Base-by-base conservation (phyloP, 2,797 vertebrate species). In the Pitangus sulphuratus region DNA sequence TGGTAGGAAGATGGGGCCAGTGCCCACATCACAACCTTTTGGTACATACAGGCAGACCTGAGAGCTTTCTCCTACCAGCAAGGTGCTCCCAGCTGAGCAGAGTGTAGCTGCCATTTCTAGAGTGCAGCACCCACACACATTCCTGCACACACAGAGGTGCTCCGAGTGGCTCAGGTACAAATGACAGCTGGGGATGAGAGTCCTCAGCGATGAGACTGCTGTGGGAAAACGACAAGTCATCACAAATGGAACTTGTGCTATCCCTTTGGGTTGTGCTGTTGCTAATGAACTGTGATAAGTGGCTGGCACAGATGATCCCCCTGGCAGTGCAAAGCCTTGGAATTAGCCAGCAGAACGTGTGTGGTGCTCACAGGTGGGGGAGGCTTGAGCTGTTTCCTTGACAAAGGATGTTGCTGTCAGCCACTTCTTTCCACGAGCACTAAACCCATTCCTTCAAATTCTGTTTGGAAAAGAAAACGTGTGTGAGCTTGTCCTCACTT, bases 81-180 rank as follows among this genome's bases (percentile, higher is more conserved):
- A 25, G 16, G 33, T 56, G 45, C 50, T 75, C 35, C 7, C 9
- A 64, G 8, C 33, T 20, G 6, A 33, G 48, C 15, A 50, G 48
- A 50, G 53, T 6, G 17, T 8, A 82, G 84, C 31, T 60, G 1
- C 14, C 5, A 2, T 53, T n/a, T 16, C 44, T 61, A 21, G 33
- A 24, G 31, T 76, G 33, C 80, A 4, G 14, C n/a, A 11, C 26
- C 31, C 54, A 15, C 37, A 7, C 20, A 14, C 24, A 11, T 7
- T 12, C 18, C 58, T 47, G 44, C 24, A 8, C 53, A 17, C n/a
- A 9, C 28, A 2, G 1, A 0, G 1, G 16, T 40, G 35, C 69
- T 58, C 6, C 0, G 1, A 17, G 70, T 33, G 13, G 37, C 56
- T 75, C 20, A 20, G 84, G 33, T 16, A 33, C n/a, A 40, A 42